phyloP scores from a whole-genome alignment of 2,797 vertebrate genomes.

The Schizopygopsis pylzovi region DNA sequence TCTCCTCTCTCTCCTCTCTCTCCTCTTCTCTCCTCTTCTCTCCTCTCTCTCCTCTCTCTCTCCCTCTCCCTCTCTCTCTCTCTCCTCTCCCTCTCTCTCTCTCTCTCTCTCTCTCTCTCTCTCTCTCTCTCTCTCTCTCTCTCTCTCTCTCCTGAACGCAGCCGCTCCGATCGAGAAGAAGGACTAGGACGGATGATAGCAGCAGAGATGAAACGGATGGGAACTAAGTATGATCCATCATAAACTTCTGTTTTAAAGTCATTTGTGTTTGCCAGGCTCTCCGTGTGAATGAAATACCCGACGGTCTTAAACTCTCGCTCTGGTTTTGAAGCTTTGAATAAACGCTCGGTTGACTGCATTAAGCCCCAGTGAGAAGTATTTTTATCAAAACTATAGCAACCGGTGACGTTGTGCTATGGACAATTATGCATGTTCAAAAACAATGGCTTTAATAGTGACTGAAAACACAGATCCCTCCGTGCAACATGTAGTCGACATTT shows the following conservation, averaged over 20 bases:
- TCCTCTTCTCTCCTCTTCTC: too few relatives aligned
- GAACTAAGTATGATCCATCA: not conserved
- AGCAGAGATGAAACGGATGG: slow-evolving; percentile 17
- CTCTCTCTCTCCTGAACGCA: slow-evolving; percentile 12
- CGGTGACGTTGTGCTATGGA: slow-evolving; percentile 12
- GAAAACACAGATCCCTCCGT: not conserved
- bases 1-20: too few relatives aligned
- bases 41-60: too few relatives aligned
- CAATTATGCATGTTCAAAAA: slow-evolving; percentile 33
- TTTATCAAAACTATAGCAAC: slow-evolving; percentile 43
- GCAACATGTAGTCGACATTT: not conserved
- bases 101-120: too few relatives aligned
- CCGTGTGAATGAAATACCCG: not conserved
- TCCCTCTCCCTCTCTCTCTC: too few relatives aligned
- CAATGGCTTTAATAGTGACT: slow-evolving; percentile 16
- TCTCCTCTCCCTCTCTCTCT: too few relatives aligned
- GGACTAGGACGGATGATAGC: slow-evolving; percentile 21
- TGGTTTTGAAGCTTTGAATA: slow-evolving; percentile 39
- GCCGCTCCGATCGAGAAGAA: slow-evolving; percentile 42
- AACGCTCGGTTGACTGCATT: slow-evolving; percentile 26
- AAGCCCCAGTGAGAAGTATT: slow-evolving; percentile 37
- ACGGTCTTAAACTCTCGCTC: slow-evolving; percentile 4
- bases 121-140: too few relatives aligned
- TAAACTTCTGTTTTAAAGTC: slow-evolving; percentile 18
- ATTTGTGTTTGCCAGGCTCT: slow-evolving; percentile 3